These are phyloP conservation scores for Zhuqinia jingwanae DNA, from an alignment of 2,888 invertebrate genomes.

Conservation along the genomic window DNA sequence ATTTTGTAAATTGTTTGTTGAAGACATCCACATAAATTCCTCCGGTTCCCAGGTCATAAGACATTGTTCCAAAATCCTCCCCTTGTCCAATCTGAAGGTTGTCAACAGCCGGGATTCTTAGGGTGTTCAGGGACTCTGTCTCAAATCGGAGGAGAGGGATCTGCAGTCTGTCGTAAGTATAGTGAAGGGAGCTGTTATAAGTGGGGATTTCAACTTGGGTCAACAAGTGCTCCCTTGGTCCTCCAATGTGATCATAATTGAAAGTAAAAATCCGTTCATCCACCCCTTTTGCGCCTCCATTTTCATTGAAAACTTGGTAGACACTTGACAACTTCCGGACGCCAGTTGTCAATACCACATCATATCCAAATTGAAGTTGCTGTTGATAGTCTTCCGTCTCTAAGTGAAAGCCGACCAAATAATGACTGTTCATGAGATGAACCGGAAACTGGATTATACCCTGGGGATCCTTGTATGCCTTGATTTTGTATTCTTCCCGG, in stretches of 20 bases:
- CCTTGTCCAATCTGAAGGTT: neutral
- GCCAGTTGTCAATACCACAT: too few relatives aligned
- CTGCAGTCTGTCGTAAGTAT: neutral
- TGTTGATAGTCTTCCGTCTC: neutral
- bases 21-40: neutral
- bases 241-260: too few relatives aligned
- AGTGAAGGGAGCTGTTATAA: neutral
- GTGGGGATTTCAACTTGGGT: neutral
- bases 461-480: neutral
- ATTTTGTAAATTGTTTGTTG: neutral
- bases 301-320: too few relatives aligned
- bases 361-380: neutral
- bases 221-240: neutral
- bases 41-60: neutral
- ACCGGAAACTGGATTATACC: slow-evolving; percentile 17
- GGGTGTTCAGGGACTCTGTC: neutral
- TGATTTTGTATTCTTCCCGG: neutral
- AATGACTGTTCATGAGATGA: neutral
- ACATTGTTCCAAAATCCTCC: neutral
- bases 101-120: neutral
- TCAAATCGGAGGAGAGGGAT: slow-evolving; percentile 1
- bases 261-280: too few relatives aligned
- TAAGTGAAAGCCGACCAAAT: neutral
- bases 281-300: too few relatives aligned
- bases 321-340: too few relatives aligned